Conservation (phyloP, 1,140 invertebrate genomes). For the Diachasma alloeum region DNA sequence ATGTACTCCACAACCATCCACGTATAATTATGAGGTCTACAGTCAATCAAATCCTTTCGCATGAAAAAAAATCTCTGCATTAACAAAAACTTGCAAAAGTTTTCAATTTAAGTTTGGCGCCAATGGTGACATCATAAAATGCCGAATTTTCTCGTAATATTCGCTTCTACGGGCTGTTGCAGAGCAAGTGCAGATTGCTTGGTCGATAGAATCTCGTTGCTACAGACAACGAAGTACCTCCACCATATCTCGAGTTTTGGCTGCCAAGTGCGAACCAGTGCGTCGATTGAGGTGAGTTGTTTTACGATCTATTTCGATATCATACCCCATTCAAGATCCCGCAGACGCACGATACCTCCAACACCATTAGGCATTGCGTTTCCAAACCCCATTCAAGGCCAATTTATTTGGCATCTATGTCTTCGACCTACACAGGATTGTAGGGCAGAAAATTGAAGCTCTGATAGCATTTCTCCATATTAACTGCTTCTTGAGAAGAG, state of each 20-base stretch:
- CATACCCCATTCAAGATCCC: not conserved
- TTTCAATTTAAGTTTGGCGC: constrained; percentile 16
- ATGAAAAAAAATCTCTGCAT: not conserved
- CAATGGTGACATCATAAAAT: not conserved
- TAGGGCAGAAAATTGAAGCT: no score
- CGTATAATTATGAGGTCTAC: not conserved
- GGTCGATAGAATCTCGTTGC: constrained; percentile 42
- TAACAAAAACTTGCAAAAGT: not conserved
- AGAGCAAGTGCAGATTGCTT: no score
- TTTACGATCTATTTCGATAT: not conserved
- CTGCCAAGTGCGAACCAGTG: not conserved
- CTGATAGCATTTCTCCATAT: no score
- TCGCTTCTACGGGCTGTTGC: no score
- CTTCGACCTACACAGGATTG: not conserved
- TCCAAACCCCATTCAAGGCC: not conserved
- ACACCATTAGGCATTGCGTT: not conserved
- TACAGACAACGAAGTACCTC: constrained; percentile 32
- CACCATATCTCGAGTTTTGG: not conserved
- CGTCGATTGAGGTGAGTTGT: constrained; percentile 10
- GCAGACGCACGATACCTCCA: not conserved
- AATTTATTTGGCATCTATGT: not conserved
- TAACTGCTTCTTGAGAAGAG: no score
- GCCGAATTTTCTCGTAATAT: not conserved
- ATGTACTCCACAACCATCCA: not conserved
- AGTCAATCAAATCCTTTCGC: not conserved